phyloP scores from a whole-genome alignment of 2,113 vertebrate genomes.

The Ophthalmotilapia sp. region DNA sequence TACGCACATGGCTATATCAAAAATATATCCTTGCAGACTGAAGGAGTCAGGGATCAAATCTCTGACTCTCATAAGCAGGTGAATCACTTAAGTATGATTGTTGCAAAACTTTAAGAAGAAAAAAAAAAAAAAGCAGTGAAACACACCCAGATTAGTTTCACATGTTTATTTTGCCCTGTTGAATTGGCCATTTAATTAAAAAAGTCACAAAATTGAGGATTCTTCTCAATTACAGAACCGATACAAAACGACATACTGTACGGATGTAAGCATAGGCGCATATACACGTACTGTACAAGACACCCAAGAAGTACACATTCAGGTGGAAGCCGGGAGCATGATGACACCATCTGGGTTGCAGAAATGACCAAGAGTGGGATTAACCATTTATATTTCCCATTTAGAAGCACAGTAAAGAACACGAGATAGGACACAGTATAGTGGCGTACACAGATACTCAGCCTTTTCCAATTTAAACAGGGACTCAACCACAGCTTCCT shows the following conservation, averaged over 20 bases:
- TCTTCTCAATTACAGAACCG: conserved; percentile 58
- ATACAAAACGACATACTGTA: conserved; percentile 66
- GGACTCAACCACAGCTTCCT: background rate
- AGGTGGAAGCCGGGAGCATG: conserved; percentile 52
- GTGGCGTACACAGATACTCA: conserved; percentile 38
- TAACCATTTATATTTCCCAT: conserved; percentile 53
- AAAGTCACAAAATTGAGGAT: conserved; percentile 65
- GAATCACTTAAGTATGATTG: background rate
- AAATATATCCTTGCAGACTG: background rate
- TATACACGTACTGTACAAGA: conserved; percentile 61
- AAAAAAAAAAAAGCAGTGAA: background rate
- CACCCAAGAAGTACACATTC: conserved; percentile 68
- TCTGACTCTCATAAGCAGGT: background rate
- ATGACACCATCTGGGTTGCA: conserved; percentile 36
- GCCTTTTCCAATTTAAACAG: conserved; percentile 6
- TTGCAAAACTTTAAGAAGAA: background rate
- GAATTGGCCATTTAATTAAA: conserved; percentile 58
- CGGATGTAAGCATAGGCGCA: conserved; percentile 42
- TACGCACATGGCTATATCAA: background rate
- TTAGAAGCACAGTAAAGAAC: conserved; percentile 57
- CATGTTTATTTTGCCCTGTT: conserved; percentile 61
- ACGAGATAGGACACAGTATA: conserved; percentile 56
- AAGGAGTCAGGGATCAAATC: background rate
- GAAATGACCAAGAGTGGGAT: conserved; percentile 27
- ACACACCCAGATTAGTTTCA: conserved; percentile 10